Base-by-base conservation (phyloP, 2,113 vertebrate genomes). In the Oophaga pumilio region DNA sequence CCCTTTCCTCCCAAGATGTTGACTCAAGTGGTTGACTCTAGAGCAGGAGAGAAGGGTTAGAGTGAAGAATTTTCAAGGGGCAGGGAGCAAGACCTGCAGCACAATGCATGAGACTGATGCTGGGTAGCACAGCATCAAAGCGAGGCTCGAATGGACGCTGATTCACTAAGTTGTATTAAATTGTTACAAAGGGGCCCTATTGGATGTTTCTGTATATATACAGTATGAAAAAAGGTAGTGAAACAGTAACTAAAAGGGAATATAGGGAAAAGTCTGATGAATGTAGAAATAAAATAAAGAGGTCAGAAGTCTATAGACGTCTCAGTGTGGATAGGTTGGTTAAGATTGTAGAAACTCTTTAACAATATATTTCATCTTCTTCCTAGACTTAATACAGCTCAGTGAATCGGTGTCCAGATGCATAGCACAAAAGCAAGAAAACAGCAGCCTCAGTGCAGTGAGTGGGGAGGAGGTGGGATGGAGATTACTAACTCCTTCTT, bases 1-100 rank as follows among this genome's bases (percentile, higher is more conserved):
- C 87, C 87, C 87, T 88, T 88, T 88, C 87, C 81, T 88, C 87
- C 87, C 87, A 88, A 52, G 87, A 83, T 60, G 81, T 88, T 76
- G 87, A 50, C 57, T 88, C 87, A 64, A 84, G 87, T 64, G 87
- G 87, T 77, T 83, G 87, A 84, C 87, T 84, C 87, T 88, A 88
- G 73, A 88, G 87, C 24, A 76, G 87, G 81, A 88, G 80, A 88
- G 59, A 88, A 88, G 87, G 68, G 73, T 88, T 88, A 88, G 87
- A 88, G 80, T 68, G 50, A 77, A 66, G 80, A 74, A 77, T 76
- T 66, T 62, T 73, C 59, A 57, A 83, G 79, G 71, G 59, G 82
- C 17, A 76, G 73, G 84, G 49, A 88, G 69, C 79, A 66, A 76
- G 22, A 82, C 86, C 86, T 60, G 43, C 57, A 74, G 87, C 80